Base-by-base conservation (phyloP, 2,797 vertebrate genomes). In the Alca torda region DNA sequence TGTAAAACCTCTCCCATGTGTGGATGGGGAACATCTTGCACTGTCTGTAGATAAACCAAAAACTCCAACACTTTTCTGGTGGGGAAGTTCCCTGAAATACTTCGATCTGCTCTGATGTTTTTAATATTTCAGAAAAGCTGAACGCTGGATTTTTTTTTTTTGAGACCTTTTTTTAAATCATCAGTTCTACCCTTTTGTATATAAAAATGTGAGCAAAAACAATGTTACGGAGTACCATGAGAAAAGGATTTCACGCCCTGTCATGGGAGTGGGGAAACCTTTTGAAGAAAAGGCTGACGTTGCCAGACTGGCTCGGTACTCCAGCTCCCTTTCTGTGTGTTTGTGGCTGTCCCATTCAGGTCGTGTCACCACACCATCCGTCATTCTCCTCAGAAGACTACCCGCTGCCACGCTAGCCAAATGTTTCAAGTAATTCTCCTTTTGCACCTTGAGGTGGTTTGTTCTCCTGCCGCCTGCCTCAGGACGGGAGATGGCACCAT, bases 201-300 rank as follows among this genome's bases (percentile, higher is more conserved):
- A 2, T 54, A 12, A 0, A 2, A 69, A 25, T 10, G 9, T 8
- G 51, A 73, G 37, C 4, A 30, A 1, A 50, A 30, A 10, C 23
- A 33, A 12, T 5, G 4, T 11, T 63, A 6, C 0, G 0, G 13
- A 23, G 5, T 43, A 33, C 28, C 3, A 10, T 0, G 4, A 65
- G 39, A 13, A 33, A 53, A 82, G 4, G 14, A 11, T 28, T n/a
- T 87, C 37, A 12, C 69, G 24, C 31, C n/a, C 12, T 8, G 11
- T 16, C 10, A 0, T 1, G 2, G 31, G 21, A 30, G 3, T 1
- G 13, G 48, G 35, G 30, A 64, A 59, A 48, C 5, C 3, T 82
- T 50, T 21, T 18, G 28, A 70, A 67, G 68, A 37, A 45, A 67
- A 51, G 37, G 21, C 8, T 31, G 30, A 60, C 50, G 30, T 6